Evolutionary conservation across 2,113 vertebrate species (phyloP).

Genomic region (Silurus meridionalis): DNA sequence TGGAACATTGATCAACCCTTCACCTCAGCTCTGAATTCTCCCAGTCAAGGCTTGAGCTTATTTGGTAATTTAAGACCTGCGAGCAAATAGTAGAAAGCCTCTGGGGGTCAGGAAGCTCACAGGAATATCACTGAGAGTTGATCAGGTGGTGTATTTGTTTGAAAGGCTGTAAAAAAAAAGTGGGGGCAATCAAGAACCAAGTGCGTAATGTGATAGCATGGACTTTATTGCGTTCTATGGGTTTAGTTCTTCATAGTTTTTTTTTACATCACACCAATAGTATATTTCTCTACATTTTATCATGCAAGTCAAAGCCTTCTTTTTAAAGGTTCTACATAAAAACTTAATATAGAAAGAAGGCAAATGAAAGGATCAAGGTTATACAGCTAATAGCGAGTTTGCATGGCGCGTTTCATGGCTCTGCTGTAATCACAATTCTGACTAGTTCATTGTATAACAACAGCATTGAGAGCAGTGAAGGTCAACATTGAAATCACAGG

Average conservation of each 20-base stretch:
- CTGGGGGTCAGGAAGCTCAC: slow-evolving; percentile 53
- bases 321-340: not conserved
- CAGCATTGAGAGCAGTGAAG: not conserved
- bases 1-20: slow-evolving; percentile 72
- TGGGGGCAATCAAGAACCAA: not conserved
- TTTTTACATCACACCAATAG: not conserved
- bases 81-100: slow-evolving; percentile 60
- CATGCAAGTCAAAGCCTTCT: not conserved
- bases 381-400: not conserved
- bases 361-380: not conserved
- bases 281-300: not conserved
- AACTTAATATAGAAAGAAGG: not conserved
- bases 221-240: not conserved
- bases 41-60: slow-evolving; percentile 63
- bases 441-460: not conserved
- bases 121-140: slow-evolving; percentile 29
- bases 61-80: slow-evolving; percentile 59
- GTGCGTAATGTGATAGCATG: slow-evolving; percentile 8
- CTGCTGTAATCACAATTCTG: not conserved
- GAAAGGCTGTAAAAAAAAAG: not conserved
- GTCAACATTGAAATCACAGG: not conserved
- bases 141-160: slow-evolving; percentile 42
- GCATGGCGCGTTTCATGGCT: not conserved
- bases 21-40: slow-evolving; percentile 61
- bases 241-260: not conserved